A percentile compares a stretch with the other conserved stretches of the same genome.
Evolutionary conservation across 2,888 invertebrate genomes (phyloP).

Genomic region (Lasioglossum villosulum): DNA sequence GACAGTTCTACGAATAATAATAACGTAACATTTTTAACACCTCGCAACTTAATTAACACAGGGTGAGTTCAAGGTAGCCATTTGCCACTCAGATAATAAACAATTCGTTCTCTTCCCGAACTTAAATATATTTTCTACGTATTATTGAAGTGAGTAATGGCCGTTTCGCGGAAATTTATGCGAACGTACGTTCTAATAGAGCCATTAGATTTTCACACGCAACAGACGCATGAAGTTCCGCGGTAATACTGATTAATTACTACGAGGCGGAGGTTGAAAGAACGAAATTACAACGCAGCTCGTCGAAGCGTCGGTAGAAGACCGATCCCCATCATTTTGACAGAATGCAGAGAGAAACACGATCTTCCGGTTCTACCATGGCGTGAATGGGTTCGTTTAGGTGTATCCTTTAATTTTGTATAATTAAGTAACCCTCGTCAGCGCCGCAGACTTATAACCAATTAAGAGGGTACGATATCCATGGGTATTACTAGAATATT

Average conservation of each 20-base stretch:
- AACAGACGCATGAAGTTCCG: background rate
- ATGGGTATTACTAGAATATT: no score
- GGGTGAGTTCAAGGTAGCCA: background rate
- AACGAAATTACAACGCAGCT: background rate
- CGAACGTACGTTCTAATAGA: no score
- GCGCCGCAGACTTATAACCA: conserved; percentile 13
- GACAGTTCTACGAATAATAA: background rate
- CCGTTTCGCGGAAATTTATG: background rate
- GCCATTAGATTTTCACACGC: background rate
- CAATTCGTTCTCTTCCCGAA: background rate
- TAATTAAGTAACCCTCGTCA: conserved; percentile 33
- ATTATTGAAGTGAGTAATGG: background rate
- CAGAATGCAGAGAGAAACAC: background rate
- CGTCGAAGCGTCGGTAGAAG: background rate
- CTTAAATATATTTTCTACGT: background rate
- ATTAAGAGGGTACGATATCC: no score
- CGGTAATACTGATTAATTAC: background rate
- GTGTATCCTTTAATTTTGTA: conserved; percentile 20
- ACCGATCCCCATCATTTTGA: background rate
- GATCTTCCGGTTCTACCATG: background rate
- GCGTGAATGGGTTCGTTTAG: conserved; percentile 16
- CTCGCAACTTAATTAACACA: background rate
- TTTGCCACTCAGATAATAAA: background rate
- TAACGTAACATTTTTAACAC: background rate
- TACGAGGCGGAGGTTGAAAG: background rate